Evolutionary conservation across 2,888 invertebrate species (phyloP).

Genomic region (Nemurella pictetii): DNA sequence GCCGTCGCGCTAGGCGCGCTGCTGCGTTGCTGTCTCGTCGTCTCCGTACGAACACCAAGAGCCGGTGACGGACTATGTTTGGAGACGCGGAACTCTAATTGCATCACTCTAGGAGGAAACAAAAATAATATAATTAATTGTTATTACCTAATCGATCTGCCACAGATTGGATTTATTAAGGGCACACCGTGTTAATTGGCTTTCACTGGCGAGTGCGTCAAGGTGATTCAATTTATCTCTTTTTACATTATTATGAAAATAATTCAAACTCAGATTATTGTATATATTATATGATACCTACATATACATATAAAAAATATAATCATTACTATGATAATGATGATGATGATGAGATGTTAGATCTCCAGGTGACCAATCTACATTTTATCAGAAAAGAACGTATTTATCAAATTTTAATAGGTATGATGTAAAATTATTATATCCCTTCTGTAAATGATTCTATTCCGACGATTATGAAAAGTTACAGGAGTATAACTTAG

Average conservation of each 20-base stretch:
- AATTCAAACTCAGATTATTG: constrained; percentile 6
- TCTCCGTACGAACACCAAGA: neutral
- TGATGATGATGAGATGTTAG: neutral
- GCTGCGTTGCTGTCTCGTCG: too few relatives aligned
- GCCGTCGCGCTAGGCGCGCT: neutral
- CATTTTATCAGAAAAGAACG: constrained; percentile 12
- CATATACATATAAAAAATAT: constrained; percentile 3
- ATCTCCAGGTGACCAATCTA: constrained; percentile 31
- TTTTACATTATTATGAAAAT: constrained; percentile 23
- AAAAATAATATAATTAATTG: neutral
- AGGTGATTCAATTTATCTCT: constrained; percentile 7
- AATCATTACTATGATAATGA: neutral
- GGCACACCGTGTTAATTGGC: neutral
- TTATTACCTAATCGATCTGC: neutral
- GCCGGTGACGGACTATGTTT: neutral
- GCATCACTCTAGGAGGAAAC: neutral
- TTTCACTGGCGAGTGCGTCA: neutral
- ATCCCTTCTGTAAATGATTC: neutral
- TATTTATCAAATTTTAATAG: constrained; percentile 28
- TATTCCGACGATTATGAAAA: neutral
- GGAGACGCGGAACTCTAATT: neutral
- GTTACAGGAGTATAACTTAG: neutral
- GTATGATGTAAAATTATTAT: constrained; percentile 3
- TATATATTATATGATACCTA: constrained; percentile 18
- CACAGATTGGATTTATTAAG: neutral